Evolutionary conservation across 2,797 vertebrate species (phyloP).

Genomic region (Platalea minor): DNA sequence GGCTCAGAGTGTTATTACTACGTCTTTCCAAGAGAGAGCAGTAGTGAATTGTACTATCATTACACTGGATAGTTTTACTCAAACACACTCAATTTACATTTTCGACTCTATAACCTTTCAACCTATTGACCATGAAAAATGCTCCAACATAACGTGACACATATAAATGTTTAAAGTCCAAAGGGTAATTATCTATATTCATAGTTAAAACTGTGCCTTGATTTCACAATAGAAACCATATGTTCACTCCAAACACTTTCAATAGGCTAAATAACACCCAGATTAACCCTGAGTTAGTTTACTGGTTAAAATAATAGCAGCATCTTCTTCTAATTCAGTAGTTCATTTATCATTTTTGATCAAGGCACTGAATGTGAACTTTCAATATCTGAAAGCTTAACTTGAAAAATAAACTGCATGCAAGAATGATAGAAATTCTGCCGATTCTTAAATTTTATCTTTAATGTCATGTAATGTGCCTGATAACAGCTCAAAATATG

Average conservation of each 20-base stretch:
- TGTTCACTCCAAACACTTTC: conserved; percentile 78
- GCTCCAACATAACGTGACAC: conserved; percentile 78
- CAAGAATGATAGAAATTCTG: conserved; percentile 32
- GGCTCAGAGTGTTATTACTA: conserved; percentile 66
- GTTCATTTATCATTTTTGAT: conserved; percentile 81
- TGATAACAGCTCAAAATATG: conserved; percentile 40
- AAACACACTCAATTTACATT: conserved; percentile 70
- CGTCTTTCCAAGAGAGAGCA: conserved; percentile 81
- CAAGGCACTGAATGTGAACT: conserved; percentile 72
- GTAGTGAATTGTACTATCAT: conserved; percentile 74
- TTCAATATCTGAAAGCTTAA: conserved; percentile 75
- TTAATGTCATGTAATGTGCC: conserved; percentile 30
- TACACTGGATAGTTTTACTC: conserved; percentile 47
- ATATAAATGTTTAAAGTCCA: conserved; percentile 83
- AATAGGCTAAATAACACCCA: conserved; percentile 79
- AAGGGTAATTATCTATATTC: conserved; percentile 84
- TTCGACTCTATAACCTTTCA: conserved; percentile 81
- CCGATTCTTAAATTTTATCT: conserved; percentile 63
- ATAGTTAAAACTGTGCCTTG: conserved; percentile 80
- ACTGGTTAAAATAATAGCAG: conserved; percentile 82
- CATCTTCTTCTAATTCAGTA: conserved; percentile 81
- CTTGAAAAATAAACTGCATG: conserved; percentile 70
- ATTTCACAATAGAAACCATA: conserved; percentile 84
- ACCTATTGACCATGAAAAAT: conserved; percentile 81
- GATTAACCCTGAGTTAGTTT: conserved; percentile 81